Conservation (phyloP, 2,113 vertebrate species). For the Cyanistes caeruleus region DNA sequence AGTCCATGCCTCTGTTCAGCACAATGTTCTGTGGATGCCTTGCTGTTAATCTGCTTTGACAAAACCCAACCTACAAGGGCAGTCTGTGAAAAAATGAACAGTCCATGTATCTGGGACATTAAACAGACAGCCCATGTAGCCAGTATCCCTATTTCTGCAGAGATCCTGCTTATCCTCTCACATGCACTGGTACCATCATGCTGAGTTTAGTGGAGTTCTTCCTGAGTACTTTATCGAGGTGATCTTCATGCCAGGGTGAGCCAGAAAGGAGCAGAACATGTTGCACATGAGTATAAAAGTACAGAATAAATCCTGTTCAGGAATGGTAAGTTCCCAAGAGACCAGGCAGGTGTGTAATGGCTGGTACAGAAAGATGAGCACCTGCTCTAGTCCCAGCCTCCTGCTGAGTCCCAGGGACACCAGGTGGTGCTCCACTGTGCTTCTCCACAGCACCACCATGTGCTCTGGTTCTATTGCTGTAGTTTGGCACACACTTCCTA, state of each 20-base stretch:
- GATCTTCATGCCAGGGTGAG: background rate
- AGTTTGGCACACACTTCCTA: background rate
- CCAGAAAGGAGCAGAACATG: background rate
- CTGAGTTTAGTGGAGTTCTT: background rate
- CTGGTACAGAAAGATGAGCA: background rate
- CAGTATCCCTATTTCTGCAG: background rate
- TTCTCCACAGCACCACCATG: background rate
- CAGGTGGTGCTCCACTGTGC: background rate
- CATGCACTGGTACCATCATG: background rate
- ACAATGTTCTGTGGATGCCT: slow-evolving; percentile 55
- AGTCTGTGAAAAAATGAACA: background rate
- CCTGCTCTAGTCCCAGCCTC: background rate
- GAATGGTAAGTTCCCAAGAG: background rate
- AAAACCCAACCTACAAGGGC: background rate
- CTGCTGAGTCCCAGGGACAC: background rate
- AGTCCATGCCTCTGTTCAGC: background rate
- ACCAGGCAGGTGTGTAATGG: background rate
- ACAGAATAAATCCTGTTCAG: background rate
- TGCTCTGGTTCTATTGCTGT: background rate
- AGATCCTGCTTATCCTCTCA: background rate
- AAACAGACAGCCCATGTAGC: background rate
- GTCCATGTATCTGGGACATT: background rate
- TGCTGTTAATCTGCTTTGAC: slow-evolving; percentile 41
- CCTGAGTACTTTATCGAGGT: background rate
- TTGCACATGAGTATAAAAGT: background rate